These are phyloP conservation scores for Spodoptera litura DNA, from an alignment of 1,140 invertebrate species.

Conservation along the genomic window DNA sequence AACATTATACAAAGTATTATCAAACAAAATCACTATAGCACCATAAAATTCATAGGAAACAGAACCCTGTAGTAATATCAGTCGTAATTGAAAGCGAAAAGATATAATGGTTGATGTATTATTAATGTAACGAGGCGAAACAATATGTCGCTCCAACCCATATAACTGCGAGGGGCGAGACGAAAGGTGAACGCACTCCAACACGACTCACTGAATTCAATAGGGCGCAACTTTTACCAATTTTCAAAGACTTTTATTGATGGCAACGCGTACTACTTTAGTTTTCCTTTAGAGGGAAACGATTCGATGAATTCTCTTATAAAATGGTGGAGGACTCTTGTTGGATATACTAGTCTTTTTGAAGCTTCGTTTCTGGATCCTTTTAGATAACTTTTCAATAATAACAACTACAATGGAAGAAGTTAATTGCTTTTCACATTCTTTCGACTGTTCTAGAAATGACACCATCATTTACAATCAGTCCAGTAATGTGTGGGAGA, in stretches of 20 bases:
- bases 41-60: slow-evolving; percentile 2
- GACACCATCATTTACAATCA: too few relatives aligned
- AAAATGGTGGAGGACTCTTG: neutral
- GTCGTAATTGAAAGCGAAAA: slow-evolving; percentile 20
- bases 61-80: neutral
- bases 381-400: too few relatives aligned
- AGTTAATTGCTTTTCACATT: too few relatives aligned
- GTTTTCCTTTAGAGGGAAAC: neutral
- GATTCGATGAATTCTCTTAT: neutral
- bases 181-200: slow-evolving; percentile 17
- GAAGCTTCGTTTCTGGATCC: too few relatives aligned
- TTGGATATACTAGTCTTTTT: too few relatives aligned
- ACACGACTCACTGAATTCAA: slow-evolving; percentile 11
- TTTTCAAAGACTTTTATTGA: slow-evolving; percentile 24
- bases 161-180: slow-evolving; percentile 2
- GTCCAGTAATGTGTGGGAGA: too few relatives aligned
- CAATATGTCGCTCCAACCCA: slow-evolving; percentile 35
- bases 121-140: slow-evolving; percentile 12
- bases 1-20: too few relatives aligned
- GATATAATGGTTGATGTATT: slow-evolving; percentile 17
- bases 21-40: neutral
- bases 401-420: neutral
- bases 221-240: slow-evolving; percentile 23
- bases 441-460: too few relatives aligned
- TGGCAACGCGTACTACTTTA: neutral